Evolutionary conservation across 2,797 vertebrate species (phyloP).

Genomic region (Coregonus ussuriensis): DNA sequence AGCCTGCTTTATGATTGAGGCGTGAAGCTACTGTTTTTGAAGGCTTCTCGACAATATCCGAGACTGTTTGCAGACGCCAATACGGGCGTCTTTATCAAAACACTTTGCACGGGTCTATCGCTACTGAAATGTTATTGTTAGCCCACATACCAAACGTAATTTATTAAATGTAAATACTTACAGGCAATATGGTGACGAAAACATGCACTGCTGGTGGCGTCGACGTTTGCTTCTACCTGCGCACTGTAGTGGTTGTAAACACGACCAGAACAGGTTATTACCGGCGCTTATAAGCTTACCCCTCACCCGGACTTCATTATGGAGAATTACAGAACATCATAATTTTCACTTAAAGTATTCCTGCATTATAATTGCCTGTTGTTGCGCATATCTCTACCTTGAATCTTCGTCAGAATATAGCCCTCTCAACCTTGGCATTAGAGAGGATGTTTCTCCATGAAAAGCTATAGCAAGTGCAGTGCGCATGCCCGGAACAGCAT

Average conservation of each 20-base stretch:
- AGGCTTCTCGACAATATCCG: not conserved
- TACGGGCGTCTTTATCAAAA: not conserved
- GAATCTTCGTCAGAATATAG: not conserved
- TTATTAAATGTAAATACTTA: slow-evolving; percentile 3
- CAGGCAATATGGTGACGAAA: not conserved
- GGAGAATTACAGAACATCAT: not conserved
- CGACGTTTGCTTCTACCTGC: slow-evolving; percentile 28
- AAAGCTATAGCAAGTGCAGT: slow-evolving; percentile 11
- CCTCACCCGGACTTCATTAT: slow-evolving; percentile 35
- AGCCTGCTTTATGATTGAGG: not conserved
- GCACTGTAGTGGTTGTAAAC: slow-evolving; percentile 27
- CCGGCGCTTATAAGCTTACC: slow-evolving; percentile 22
- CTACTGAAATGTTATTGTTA: not conserved
- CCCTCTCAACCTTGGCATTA: not conserved
- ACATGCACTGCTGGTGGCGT: slow-evolving; percentile 10
- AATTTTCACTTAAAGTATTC: not conserved
- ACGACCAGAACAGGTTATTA: slow-evolving; percentile 5
- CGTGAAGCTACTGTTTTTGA: too few species aligned
- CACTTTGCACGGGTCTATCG: not conserved
- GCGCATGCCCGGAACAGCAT: slow-evolving; percentile 39
- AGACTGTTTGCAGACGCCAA: not conserved
- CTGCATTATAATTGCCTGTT: not conserved
- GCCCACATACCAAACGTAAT: not conserved
- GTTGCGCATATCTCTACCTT: too few species aligned
- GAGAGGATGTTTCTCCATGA: not conserved